Evolutionary conservation across 2,113 vertebrate genomes (phyloP).

Genomic region (Sapayoa aenigma): DNA sequence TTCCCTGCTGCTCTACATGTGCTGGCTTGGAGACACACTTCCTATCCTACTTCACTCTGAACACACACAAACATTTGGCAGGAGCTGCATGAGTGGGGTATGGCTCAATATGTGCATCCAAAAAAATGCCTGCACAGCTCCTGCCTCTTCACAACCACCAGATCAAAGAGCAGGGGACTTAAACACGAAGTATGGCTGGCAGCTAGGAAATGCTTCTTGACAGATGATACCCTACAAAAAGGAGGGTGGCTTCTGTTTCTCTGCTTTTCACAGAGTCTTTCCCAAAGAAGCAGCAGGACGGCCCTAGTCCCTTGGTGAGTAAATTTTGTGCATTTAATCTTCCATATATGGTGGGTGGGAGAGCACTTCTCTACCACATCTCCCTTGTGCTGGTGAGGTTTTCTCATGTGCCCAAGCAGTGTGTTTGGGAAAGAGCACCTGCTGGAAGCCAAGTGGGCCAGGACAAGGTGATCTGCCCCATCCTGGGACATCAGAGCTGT

Average conservation of each 20-base stretch:
- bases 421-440: neutral
- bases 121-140: neutral
- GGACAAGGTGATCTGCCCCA: neutral
- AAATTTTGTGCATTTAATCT: neutral
- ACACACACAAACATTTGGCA: neutral
- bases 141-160: neutral
- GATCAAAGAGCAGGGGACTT: neutral
- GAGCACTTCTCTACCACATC: neutral
- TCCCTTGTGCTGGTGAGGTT: rapidly evolving
- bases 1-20: neutral
- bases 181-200: neutral
- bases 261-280: neutral
- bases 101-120: rapidly evolving
- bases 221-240: neutral
- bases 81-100: neutral
- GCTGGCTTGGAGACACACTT: neutral
- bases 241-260: neutral
- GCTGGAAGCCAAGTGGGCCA: neutral
- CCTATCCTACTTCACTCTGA: neutral
- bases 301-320: neutral
- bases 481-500: neutral
- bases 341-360: rapidly evolving
- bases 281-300: neutral
- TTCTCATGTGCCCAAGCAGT: neutral
- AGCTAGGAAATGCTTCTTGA: neutral